Percentiles rank a stretch among this genome's conserved stretches.
These are phyloP conservation scores for Peromyscus eremicus DNA, from an alignment of 2,797 vertebrate species.

Conservation along the genomic window DNA sequence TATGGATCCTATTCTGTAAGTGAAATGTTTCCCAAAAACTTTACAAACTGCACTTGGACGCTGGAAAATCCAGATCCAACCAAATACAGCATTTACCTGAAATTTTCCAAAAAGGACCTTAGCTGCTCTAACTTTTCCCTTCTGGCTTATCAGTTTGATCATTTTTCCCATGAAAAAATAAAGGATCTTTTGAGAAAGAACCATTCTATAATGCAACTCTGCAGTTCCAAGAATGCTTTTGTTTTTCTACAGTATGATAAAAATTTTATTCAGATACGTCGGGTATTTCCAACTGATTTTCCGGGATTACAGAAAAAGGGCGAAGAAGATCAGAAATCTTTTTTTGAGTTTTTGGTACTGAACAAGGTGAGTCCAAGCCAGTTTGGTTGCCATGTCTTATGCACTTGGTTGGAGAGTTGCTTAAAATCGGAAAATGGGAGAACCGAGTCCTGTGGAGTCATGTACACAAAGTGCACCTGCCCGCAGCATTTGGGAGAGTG, in stretches of 20 bases:
- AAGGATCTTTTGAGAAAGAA: slow-evolving; percentile 98
- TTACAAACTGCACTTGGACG: slow-evolving; percentile 99
- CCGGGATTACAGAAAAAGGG: slow-evolving; percentile 96
- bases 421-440: slow-evolving; percentile 98
- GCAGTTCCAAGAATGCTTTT: slow-evolving; percentile 97
- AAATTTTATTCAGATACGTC: slow-evolving; percentile 98
- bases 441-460: slow-evolving; percentile 97
- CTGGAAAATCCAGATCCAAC: slow-evolving; percentile 99
- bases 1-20: slow-evolving; percentile 99
- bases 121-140: slow-evolving; percentile 99
- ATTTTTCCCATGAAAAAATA: slow-evolving; percentile 99
- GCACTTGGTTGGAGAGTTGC: slow-evolving; percentile 99
- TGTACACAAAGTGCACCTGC: slow-evolving; percentile 99
- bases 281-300: slow-evolving; percentile 95
- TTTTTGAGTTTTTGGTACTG: slow-evolving; percentile 99
- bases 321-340: slow-evolving; percentile 96
- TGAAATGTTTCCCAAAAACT: slow-evolving; percentile 99
- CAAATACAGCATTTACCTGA: slow-evolving; percentile 99
- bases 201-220: slow-evolving; percentile 99
- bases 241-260: slow-evolving; percentile 99
- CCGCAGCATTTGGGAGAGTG: slow-evolving; percentile 98
- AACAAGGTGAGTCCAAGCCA: slow-evolving; percentile 99
- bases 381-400: slow-evolving; percentile 99
- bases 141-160: slow-evolving; percentile 99
- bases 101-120: slow-evolving; percentile 99